Base-by-base conservation (phyloP, 2,888 invertebrate genomes). In the Neocrepidodera transversa region DNA sequence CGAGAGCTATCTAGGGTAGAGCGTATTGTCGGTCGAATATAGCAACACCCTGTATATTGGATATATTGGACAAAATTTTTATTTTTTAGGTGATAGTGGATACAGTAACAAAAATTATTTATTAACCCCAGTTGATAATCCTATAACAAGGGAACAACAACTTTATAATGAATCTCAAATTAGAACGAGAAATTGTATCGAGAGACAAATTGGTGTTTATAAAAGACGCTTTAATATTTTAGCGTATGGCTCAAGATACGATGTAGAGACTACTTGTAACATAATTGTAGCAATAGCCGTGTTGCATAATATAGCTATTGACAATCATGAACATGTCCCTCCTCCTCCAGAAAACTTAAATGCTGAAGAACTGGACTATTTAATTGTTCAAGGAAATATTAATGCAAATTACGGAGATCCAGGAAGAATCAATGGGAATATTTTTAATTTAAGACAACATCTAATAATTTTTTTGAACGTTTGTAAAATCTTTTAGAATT, bases 121-220 rank as follows among this genome's bases (percentile, higher is more conserved):
- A 5, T 11, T 68, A 17, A 69, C 69, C 28, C 68, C 68, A 11
- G 42, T 70, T 11, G n/a, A n/a, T 14, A 64, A 68, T 36, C 65
- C 68, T 28, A 20, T 11, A 16, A 63, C 47, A 1, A 49, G 32
- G 20, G 66, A 49, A 8, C 60, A 70, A 56, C 42, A 56, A 23
- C 51, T 64, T 3, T 71, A 59, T 51, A 71, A 71, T 54, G 69
- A 69, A 55, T 52, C 65, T 1, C 65, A 60, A 14, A 67, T 68
- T 18, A 48, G 63, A 38, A 68, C 65, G 13, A 32, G 64, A 43
- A 61, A 66, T 49, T 17, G 42, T 4, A 48, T 68, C n/a, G 66
- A 68, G 54, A 54, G 60, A 23, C n/a, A 7, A 6, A 49, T 68
- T 57, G 66, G 67, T 1, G 43, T 63, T 8, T 68, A 66, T 66